Percentiles rank a stretch among this genome's conserved stretches.
Conservation (phyloP, 1,140 invertebrate species). For the Sycophila sp. region DNA sequence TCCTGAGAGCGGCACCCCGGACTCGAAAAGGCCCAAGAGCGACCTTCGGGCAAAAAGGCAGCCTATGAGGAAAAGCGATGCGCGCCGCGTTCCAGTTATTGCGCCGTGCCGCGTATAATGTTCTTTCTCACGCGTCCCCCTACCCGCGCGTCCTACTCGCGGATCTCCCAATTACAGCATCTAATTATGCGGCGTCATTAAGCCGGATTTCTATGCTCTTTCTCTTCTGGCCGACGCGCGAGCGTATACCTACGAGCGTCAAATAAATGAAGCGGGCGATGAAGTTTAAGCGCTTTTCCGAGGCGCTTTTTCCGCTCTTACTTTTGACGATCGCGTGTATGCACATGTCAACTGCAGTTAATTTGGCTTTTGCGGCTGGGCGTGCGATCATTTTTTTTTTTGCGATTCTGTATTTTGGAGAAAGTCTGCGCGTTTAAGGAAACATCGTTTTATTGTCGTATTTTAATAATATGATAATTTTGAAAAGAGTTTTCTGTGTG, state of each 20-base stretch:
- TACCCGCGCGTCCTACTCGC: no score
- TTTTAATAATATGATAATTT: no score
- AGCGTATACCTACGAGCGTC: no score
- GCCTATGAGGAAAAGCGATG: no score
- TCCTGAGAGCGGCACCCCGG: background rate
- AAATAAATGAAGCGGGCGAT: no score
- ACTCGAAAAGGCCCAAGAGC: background rate
- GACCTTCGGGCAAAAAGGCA: background rate
- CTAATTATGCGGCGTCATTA: constrained; percentile 38
- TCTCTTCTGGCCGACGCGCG: background rate
- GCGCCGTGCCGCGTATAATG: background rate
- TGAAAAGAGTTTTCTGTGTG: no score
- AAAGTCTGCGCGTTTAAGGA: no score
- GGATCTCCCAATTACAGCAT: constrained; percentile 33
- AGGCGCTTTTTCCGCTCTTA: background rate
- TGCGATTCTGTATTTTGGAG: no score
- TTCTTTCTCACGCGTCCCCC: constrained; percentile 31
- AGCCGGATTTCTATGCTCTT: constrained; percentile 11
- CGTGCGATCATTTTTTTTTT: no score
- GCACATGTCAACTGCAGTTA: no score
- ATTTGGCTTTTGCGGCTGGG: no score
- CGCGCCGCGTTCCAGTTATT: constrained; percentile 8
- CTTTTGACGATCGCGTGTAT: background rate
- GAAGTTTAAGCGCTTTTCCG: background rate
- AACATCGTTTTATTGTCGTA: no score